phyloP scores from a whole-genome alignment of 1,140 invertebrate genomes.

The Platorchestia sp. region DNA sequence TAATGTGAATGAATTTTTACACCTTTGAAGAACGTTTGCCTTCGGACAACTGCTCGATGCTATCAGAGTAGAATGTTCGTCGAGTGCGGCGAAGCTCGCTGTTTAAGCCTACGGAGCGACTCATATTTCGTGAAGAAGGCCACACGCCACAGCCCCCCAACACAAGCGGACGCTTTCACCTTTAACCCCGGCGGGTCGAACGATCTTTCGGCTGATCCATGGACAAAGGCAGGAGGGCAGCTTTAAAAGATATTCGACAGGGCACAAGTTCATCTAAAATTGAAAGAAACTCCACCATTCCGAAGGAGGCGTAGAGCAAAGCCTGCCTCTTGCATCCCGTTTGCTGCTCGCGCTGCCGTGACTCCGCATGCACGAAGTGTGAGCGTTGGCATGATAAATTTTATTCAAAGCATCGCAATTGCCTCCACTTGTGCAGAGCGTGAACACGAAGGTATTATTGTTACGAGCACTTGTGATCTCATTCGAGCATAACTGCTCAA shows the following conservation, averaged over 20 bases:
- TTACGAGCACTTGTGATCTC: too few relatives aligned
- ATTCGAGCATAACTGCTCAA: too few relatives aligned
- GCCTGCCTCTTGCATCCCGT: background rate
- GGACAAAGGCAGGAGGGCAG: background rate
- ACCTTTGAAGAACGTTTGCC: background rate
- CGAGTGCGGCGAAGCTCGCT: background rate
- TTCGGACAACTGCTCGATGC: background rate
- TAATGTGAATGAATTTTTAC: too few relatives aligned
- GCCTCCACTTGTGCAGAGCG: too few relatives aligned
- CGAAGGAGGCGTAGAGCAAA: background rate
- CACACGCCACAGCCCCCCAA: background rate
- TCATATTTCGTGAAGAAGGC: background rate
- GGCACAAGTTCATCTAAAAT: background rate
- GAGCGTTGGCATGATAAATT: too few relatives aligned
- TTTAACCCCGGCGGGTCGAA: background rate
- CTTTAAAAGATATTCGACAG: background rate
- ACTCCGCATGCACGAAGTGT: too few relatives aligned
- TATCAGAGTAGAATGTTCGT: background rate
- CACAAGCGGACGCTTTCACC: background rate
- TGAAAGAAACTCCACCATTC: background rate
- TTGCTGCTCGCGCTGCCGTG: background rate
- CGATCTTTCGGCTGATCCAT: background rate
- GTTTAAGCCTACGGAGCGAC: background rate
- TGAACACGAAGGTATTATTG: too few relatives aligned
- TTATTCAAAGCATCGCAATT: too few relatives aligned